Conservation (phyloP, 2,888 invertebrate species). For the Melitaea athalia region DNA sequence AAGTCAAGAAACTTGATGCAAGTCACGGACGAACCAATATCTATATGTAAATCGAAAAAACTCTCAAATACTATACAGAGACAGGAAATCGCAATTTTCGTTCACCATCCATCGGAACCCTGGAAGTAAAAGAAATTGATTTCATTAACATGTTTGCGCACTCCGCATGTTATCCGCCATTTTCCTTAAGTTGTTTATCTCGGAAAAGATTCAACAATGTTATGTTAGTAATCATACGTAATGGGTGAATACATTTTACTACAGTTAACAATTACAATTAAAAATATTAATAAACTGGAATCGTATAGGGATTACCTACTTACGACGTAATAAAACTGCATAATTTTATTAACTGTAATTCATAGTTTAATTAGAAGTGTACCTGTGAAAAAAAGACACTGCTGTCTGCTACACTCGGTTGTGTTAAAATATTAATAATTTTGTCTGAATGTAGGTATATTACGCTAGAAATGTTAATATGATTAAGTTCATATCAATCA, state of each 20-base stretch:
- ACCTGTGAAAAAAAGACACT: too few species aligned
- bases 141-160: slow-evolving; percentile 52
- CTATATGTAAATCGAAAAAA: slow-evolving; percentile 67
- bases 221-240: slow-evolving; percentile 41
- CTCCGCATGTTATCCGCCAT: slow-evolving; percentile 40
- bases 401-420: too few species aligned
- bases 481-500: too few species aligned
- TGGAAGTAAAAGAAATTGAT: slow-evolving; percentile 62
- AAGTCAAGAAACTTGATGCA: slow-evolving; percentile 57
- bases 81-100: slow-evolving; percentile 44
- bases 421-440: too few species aligned
- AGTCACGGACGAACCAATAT: slow-evolving; percentile 73
- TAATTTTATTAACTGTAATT: too few species aligned
- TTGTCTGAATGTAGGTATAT: too few species aligned
- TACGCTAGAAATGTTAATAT: too few species aligned
- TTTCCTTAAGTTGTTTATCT: slow-evolving; percentile 49
- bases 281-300: background rate
- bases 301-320: too few species aligned
- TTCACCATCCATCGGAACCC: slow-evolving; percentile 42
- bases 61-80: slow-evolving; percentile 60
- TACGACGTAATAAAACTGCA: too few species aligned
- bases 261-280: slow-evolving; percentile 19
- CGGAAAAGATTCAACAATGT: slow-evolving; percentile 44
- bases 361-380: too few species aligned
- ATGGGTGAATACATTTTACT: slow-evolving; percentile 35